These are phyloP conservation scores for Babyrousa celebensis DNA, from an alignment of 2,797 vertebrate species.

Conservation along the genomic window DNA sequence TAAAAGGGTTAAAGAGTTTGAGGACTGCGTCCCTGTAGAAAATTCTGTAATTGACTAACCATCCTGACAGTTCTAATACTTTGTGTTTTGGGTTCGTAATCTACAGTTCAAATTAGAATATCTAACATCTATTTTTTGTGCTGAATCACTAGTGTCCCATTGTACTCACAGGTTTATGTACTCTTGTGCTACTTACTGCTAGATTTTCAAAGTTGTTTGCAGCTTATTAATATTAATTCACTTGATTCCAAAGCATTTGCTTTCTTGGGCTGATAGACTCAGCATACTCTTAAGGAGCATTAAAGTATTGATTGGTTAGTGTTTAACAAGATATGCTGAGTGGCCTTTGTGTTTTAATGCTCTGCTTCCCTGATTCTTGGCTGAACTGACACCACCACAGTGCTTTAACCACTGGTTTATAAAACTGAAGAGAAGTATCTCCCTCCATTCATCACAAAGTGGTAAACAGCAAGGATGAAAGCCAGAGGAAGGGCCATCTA, in stretches of 20 bases:
- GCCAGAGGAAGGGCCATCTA: background rate
- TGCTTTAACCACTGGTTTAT: background rate
- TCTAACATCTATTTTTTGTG: background rate
- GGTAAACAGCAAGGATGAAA: background rate
- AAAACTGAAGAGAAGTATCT: slow-evolving; percentile 14
- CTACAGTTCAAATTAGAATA: background rate
- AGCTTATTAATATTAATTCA: slow-evolving; percentile 40
- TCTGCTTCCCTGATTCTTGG: background rate
- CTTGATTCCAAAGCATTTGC: slow-evolving; percentile 36
- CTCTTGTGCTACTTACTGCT: background rate
- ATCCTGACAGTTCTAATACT: background rate
- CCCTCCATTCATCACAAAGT: background rate
- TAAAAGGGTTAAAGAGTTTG: background rate
- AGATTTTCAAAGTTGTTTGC: slow-evolving; percentile 27
- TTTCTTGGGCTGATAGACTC: background rate
- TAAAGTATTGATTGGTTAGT: slow-evolving; percentile 49
- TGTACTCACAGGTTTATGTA: background rate
- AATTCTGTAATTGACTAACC: background rate
- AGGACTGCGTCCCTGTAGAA: background rate
- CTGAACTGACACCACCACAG: background rate
- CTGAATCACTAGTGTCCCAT: background rate
- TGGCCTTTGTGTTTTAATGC: background rate
- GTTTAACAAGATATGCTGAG: background rate
- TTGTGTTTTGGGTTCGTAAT: background rate
- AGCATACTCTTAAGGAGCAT: background rate